phyloP scores from a whole-genome alignment of 2,797 vertebrate species.

The Thunnus albacares region DNA sequence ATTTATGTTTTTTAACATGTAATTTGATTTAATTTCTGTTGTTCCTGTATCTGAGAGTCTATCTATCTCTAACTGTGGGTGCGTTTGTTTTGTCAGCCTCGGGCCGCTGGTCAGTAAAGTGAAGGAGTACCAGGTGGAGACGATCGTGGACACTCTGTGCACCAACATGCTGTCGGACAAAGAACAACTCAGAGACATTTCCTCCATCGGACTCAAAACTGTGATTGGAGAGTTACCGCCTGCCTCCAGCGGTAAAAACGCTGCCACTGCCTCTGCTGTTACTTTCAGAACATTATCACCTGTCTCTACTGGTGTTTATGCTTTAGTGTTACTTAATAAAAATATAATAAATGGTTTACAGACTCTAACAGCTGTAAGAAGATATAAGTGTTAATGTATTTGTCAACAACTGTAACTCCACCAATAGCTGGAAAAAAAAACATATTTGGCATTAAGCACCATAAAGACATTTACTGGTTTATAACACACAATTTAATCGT shows the following conservation, averaged over 20 bases:
- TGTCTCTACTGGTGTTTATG: too few relatives aligned
- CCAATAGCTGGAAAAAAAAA: too few relatives aligned
- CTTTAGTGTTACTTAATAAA: too few relatives aligned
- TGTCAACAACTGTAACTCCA: too few relatives aligned
- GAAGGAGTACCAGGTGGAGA: constrained; percentile 99
- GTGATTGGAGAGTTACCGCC: constrained; percentile 98
- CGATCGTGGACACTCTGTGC: constrained; percentile 98
- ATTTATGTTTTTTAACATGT: not conserved
- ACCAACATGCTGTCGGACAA: constrained; percentile 99
- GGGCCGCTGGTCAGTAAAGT: constrained; percentile 99
- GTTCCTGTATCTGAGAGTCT: too few relatives aligned
- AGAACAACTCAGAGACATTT: constrained; percentile 98
- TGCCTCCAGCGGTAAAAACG: constrained; percentile 94
- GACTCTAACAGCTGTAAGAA: too few relatives aligned
- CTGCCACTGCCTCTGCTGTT: not conserved
- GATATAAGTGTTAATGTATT: too few relatives aligned
- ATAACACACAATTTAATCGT: too few relatives aligned
- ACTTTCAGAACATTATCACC: too few relatives aligned
- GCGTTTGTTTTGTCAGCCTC: constrained; percentile 86
- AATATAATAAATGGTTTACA: too few relatives aligned
- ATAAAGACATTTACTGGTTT: too few relatives aligned
- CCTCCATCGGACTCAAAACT: constrained; percentile 98
- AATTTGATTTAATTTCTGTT: not conserved
- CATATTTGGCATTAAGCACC: too few relatives aligned
- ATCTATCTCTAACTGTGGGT: not conserved